Evolutionary conservation across 2,797 vertebrate genomes (phyloP).

Genomic region (Mareca strepera): DNA sequence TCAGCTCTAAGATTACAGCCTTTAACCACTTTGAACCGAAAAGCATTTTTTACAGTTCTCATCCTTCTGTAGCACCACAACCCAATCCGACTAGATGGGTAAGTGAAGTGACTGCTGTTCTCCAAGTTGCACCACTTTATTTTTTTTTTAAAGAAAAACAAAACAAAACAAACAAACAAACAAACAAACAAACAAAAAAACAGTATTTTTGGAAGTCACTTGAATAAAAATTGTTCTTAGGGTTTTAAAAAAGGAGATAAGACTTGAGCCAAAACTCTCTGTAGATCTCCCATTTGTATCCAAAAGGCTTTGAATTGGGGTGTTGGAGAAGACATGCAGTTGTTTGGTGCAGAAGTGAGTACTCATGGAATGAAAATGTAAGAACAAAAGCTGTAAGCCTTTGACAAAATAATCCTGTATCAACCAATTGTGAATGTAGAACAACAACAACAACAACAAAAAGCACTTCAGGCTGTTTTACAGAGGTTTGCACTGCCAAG

Average conservation of each 20-base stretch:
- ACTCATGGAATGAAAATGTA: background rate
- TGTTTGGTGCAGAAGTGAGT: background rate
- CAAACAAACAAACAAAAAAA: too few relatives aligned
- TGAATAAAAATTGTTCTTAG: background rate
- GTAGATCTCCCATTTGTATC: background rate
- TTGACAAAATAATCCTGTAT: background rate
- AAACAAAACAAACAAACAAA: too few relatives aligned
- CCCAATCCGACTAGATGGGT: background rate
- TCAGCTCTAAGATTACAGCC: background rate
- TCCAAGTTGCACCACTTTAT: background rate
- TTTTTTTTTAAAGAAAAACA: too few relatives aligned
- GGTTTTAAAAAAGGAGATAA: background rate
- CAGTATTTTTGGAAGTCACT: background rate
- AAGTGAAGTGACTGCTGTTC: background rate
- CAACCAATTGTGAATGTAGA: background rate
- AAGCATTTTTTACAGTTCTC: background rate
- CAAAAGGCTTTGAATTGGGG: background rate
- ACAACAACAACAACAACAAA: background rate
- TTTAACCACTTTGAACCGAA: slow-evolving; percentile 29
- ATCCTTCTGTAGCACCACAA: background rate
- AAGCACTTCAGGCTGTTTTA: background rate
- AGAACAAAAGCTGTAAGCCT: background rate
- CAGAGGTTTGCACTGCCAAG: background rate
- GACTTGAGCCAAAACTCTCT: background rate
- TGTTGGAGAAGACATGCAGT: background rate